Evolutionary conservation across 2,797 vertebrate genomes (phyloP), one percentile per base, ranked within the genome.

Genomic region (Holocentrus rufus): DNA sequence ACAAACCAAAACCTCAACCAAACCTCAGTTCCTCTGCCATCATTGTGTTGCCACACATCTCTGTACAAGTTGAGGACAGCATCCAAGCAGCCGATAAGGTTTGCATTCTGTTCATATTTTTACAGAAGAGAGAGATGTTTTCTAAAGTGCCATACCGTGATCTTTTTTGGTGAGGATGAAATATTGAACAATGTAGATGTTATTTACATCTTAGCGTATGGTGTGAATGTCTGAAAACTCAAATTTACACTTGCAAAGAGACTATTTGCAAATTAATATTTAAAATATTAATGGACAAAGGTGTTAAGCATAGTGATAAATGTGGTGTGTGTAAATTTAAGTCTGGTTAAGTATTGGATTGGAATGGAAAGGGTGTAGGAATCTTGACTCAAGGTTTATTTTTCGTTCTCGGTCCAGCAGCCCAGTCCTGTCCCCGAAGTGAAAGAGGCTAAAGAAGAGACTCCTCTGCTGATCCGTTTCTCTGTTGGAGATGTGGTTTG

Each of bases 401-500:
- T 39, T 27, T 27, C 25, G 25, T 27, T 27, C 23, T 53, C 34
- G 76, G 22, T 59, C 36, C 36, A 72, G 36, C 77, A 91, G 90
- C 36, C 68, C 7, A 31, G 52, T 34, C 49, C 79, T 4, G 7
- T 82, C 53, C 57, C 74, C 1, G 79, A 84, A 59, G 15, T 81
- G 36, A 89, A 90, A 85, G 92, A 91, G 47, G 79, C 54, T 4
- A 4, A 36, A 34, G 46, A 80, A 27, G 88, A 88, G 23, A 81
- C 87, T 65, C 85, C 91, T 14, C 76, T 87, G 5, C 72, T 84
- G 17, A 74, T 91, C 78, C 91, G 89, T 17, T 97, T 95, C 65
- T 94, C 87, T 1, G 87, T 96, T 15, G 97, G 98, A 11, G 96
- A 98, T 69, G 58, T 99, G 80, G 96, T 99, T 50, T 99, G 98